These are phyloP conservation scores for Neotragus pygmaeus DNA, from an alignment of 2,113 vertebrate genomes.

Conservation along the genomic window DNA sequence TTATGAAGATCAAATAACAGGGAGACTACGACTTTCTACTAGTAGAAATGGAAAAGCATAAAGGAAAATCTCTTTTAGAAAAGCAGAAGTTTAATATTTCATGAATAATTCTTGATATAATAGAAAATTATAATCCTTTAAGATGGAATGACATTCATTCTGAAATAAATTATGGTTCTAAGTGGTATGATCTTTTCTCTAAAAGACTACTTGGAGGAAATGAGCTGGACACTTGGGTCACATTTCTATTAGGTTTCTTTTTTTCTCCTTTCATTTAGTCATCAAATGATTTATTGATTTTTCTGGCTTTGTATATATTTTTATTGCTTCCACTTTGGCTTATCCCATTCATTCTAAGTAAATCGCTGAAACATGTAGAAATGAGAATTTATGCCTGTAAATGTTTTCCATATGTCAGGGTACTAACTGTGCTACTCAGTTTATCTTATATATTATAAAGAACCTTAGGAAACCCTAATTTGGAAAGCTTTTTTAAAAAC, in stretches of 20 bases:
- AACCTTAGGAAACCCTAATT: background rate
- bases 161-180: conserved; percentile 41
- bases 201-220: conserved; percentile 12
- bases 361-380: background rate
- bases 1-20: background rate
- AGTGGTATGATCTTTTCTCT: background rate
- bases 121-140: conserved; percentile 41
- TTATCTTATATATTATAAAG: background rate
- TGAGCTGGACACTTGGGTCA: background rate
- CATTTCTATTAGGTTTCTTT: conserved; percentile 15
- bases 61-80: conserved; percentile 2
- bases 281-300: conserved; percentile 37
- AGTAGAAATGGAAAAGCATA: background rate
- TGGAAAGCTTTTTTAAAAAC: background rate
- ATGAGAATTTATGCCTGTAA: background rate
- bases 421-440: background rate
- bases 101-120: conserved; percentile 35
- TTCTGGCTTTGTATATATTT: background rate
- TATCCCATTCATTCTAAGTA: background rate
- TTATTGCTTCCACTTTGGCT: conserved; percentile 5
- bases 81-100: conserved; percentile 27
- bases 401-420: background rate
- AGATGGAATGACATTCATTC: conserved; percentile 34
- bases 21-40: background rate
- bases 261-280: background rate